Evolutionary conservation across 2,797 vertebrate species (phyloP).

Genomic region (Sciurus carolinensis): DNA sequence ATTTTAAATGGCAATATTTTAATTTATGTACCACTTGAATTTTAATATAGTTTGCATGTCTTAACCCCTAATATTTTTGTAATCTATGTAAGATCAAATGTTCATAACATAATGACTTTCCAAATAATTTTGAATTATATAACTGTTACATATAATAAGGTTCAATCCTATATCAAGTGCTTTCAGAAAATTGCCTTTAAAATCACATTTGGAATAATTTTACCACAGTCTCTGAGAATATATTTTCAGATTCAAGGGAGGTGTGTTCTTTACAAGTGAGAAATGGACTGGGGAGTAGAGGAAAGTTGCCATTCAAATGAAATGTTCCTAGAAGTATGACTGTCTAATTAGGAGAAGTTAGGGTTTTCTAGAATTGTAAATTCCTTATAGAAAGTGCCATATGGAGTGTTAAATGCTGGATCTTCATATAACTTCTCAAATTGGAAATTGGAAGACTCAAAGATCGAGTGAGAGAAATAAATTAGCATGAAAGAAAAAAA

Average conservation of each 20-base stretch:
- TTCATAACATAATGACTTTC: background rate
- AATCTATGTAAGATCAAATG: conserved; percentile 29
- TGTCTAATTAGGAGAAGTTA: background rate
- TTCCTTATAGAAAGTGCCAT: conserved; percentile 16
- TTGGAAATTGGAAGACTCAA: background rate
- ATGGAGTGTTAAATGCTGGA: background rate
- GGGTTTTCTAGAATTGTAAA: background rate
- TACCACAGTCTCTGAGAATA: background rate
- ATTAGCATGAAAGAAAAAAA: background rate
- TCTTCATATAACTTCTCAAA: background rate
- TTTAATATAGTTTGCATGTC: background rate
- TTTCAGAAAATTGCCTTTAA: background rate
- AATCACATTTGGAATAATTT: background rate
- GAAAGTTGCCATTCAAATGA: background rate
- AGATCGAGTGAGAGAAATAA: background rate
- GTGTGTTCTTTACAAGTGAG: background rate
- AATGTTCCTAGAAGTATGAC: background rate
- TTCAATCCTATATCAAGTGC: background rate
- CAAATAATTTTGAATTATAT: conserved; percentile 23
- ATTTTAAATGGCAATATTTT: conserved; percentile 21
- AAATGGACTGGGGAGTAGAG: background rate
- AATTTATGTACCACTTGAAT: background rate
- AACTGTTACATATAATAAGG: background rate
- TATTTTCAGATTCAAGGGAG: background rate
- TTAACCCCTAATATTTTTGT: background rate